These are phyloP conservation scores for Philereme transversata DNA, from an alignment of 2,888 invertebrate genomes.

Conservation along the genomic window DNA sequence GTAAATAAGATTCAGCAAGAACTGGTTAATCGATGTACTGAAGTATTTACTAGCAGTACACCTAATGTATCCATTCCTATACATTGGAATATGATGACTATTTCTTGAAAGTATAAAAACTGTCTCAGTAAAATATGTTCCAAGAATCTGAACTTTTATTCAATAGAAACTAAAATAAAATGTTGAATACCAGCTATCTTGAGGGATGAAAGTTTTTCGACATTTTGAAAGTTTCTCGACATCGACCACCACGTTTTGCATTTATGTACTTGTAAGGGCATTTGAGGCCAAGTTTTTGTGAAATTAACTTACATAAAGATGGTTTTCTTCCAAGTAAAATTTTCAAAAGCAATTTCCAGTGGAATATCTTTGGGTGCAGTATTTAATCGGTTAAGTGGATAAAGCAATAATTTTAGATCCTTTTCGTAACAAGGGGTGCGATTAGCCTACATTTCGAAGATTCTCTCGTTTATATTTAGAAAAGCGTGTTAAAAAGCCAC, in stretches of 20 bases:
- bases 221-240: slow-evolving; percentile 29
- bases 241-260: slow-evolving; percentile 29
- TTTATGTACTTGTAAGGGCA: slow-evolving; percentile 31
- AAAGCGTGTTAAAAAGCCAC: slow-evolving; percentile 17
- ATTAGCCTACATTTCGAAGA: neutral
- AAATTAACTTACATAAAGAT: slow-evolving; percentile 37
- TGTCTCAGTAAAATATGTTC: neutral
- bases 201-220: slow-evolving; percentile 25
- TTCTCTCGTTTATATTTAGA: slow-evolving; percentile 1
- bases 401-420: slow-evolving; percentile 22
- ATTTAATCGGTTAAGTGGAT: slow-evolving; percentile 33
- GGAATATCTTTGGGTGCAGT: slow-evolving; percentile 25
- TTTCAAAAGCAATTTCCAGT: slow-evolving; percentile 28
- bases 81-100: no score
- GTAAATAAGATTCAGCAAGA: neutral
- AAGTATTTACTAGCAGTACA: no score
- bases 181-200: slow-evolving; percentile 15
- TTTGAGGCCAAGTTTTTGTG: slow-evolving; percentile 33
- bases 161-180: neutral
- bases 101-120: neutral
- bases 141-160: slow-evolving; percentile 1
- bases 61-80: no score
- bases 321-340: slow-evolving; percentile 34
- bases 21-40: neutral
- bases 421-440: neutral